A percentile compares a stretch with the other conserved stretches of the same genome.
Evolutionary conservation across 2,113 vertebrate species (phyloP).

Genomic region (Addax nasomaculatus): DNA sequence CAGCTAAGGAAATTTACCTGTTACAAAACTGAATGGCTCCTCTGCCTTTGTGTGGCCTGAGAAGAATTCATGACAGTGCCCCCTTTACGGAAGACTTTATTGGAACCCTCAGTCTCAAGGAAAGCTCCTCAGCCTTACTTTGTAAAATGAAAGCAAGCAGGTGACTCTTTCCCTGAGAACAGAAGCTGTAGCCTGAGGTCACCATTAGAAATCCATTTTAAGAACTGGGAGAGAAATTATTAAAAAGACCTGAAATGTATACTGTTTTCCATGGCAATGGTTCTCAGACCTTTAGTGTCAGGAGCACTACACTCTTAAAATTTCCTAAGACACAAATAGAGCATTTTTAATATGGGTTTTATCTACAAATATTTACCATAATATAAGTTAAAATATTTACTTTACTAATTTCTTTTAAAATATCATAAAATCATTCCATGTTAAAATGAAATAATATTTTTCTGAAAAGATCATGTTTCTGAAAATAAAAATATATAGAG

Average conservation of each 20-base stretch:
- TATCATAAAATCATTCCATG: neutral
- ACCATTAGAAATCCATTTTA: neutral
- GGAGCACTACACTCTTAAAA: neutral
- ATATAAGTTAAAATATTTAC: neutral
- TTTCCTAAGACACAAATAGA: neutral
- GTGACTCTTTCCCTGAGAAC: neutral
- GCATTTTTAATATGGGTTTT: neutral
- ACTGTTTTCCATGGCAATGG: neutral
- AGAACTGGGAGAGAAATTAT: neutral
- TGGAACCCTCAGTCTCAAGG: neutral
- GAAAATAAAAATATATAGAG: neutral
- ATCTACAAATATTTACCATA: neutral
- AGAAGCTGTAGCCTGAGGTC: neutral
- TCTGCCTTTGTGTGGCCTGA: neutral
- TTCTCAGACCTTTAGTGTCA: neutral
- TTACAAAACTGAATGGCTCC: neutral
- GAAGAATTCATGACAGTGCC: neutral
- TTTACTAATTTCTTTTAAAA: neutral
- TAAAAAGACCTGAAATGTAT: neutral
- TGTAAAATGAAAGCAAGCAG: neutral
- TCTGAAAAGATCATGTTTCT: neutral
- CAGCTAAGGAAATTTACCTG: neutral
- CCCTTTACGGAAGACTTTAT: neutral
- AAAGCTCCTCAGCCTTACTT: neutral
- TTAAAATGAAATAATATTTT: neutral